Base-by-base conservation (phyloP, 2,888 invertebrate species). In the Zootermopsis nevadensis region DNA sequence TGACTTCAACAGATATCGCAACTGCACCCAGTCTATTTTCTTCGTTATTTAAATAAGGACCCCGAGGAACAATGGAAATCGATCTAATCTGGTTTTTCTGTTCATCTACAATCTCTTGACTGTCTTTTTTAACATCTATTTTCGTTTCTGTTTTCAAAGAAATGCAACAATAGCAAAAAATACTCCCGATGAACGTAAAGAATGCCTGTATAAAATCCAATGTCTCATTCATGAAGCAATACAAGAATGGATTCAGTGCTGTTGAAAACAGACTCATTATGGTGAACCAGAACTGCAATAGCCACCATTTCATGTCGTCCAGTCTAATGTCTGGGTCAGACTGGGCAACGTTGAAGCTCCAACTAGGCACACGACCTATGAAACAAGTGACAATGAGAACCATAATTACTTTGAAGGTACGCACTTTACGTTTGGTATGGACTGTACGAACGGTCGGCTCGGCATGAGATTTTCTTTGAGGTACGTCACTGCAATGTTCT, bases 161-260 rank as follows among this genome's bases (percentile, higher is more conserved):
- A 15, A 48, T 4, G 48, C 48, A 48, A 27, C 60, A 60, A n/a
- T n/a, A 27, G 8, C n/a, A n/a, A 60, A 60, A 60, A 27, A 60
- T 60, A 12, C n/a, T 60, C n/a, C 60, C 12, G 8, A 60, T 1
- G 8, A n/a, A 60, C 7, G n/a, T 7, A 27, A n/a, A 27, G 27
- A 76, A 6, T n/a, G 8, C 19, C 12, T 79, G 30, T 7, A 30
- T 31, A n/a, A 84, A 30, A 66, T 74, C 74, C 12, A 85, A 31
- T 31, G 77, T 77, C 31, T 92, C 91, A 55, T 91, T 90, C 12
- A 93, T 88, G 86, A 93, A 93, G 2, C 93, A 91, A 86, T 93
- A 93, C 42, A 93, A 88, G 79, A 93, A 89, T 0, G 93, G 93
- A 89, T 93, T 92, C 35, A 93, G 84, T 0, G 91, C 90, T 74